These are phyloP conservation scores for Odontophorus gujanensis DNA, from an alignment of 2,113 vertebrate species.

Conservation along the genomic window DNA sequence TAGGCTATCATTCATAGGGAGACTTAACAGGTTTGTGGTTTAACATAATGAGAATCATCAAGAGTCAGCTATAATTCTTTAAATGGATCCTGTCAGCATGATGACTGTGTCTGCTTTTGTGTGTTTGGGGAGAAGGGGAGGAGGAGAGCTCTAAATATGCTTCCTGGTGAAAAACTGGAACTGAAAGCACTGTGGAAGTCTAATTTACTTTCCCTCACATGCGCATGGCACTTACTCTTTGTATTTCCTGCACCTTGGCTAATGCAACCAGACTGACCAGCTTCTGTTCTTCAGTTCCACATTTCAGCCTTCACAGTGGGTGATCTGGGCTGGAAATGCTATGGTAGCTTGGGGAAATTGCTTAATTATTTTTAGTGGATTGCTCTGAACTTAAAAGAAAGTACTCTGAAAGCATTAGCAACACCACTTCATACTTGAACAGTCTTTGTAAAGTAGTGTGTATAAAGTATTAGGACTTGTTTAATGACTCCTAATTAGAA, in stretches of 20 bases:
- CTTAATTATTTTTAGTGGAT: background rate
- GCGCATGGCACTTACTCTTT: background rate
- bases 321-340: background rate
- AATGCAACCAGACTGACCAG: constrained; percentile 7
- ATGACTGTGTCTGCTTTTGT: constrained; percentile 12
- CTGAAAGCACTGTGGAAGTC: background rate
- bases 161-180: constrained; percentile 4
- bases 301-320: background rate
- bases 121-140: background rate
- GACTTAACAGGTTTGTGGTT: constrained; percentile 62
- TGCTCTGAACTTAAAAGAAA: background rate
- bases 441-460: background rate
- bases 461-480: background rate
- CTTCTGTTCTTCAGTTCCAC: constrained; percentile 5
- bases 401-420: background rate
- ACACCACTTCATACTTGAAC: background rate
- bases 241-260: constrained; percentile 1
- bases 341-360: background rate
- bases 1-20: constrained; percentile 29
- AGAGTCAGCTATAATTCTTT: constrained; percentile 38
- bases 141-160: constrained; percentile 21
- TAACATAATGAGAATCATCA: constrained; percentile 65
- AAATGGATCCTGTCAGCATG: constrained; percentile 39
- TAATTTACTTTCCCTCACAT: background rate
- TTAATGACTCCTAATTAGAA: constrained; percentile 22